phyloP scores from a whole-genome alignment of 2,888 invertebrate genomes.

The Pediacus dermestoides region DNA sequence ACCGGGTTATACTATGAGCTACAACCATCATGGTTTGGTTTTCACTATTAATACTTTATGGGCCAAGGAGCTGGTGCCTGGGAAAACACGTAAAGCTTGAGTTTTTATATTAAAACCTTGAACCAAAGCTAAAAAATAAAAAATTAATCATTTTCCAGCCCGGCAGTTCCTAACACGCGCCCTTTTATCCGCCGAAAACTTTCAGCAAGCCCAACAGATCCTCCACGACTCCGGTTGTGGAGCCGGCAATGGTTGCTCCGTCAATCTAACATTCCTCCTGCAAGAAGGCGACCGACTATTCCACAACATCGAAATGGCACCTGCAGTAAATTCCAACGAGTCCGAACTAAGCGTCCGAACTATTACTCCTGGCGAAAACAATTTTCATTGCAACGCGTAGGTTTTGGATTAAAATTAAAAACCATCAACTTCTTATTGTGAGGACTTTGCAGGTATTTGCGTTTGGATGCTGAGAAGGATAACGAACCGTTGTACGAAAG shows the following conservation, averaged over 20 bases:
- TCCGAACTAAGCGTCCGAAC: conserved; percentile 63
- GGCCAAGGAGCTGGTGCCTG: conserved; percentile 63
- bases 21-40: conserved; percentile 78
- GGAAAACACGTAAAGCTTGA: conserved; percentile 80
- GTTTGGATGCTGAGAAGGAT: conserved; percentile 63
- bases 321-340: conserved; percentile 54
- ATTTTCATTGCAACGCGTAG: conserved; percentile 77
- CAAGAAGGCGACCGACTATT: conserved; percentile 67
- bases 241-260: conserved; percentile 77
- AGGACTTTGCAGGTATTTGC: conserved; percentile 60
- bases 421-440: not conserved
- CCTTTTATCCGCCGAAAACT: conserved; percentile 66
- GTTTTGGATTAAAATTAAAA: conserved; percentile 32
- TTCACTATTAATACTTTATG: conserved; percentile 81
- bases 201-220: conserved; percentile 65
- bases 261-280: conserved; percentile 77
- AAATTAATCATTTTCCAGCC: conserved; percentile 65
- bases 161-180: conserved; percentile 78
- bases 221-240: conserved; percentile 74
- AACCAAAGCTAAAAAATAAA: too few relatives aligned
- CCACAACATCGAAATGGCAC: conserved; percentile 79
- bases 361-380: conserved; percentile 61
- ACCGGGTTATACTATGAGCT: conserved; percentile 88
- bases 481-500: conserved; percentile 64
- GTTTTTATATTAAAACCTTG: too few relatives aligned